Conservation (phyloP, 2,888 invertebrate species). For the Drosophila monieri region DNA sequence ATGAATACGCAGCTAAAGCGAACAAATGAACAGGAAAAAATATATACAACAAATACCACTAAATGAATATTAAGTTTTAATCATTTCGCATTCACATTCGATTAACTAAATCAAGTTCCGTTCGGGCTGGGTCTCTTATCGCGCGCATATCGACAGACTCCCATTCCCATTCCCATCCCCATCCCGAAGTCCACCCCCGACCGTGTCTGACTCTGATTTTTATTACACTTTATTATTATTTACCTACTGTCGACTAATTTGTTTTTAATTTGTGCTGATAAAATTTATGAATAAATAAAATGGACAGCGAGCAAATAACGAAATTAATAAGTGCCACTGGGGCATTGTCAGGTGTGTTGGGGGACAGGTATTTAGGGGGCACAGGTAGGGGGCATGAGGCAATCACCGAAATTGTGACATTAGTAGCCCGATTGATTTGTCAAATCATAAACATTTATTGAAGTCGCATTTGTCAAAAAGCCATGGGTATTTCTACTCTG, state of each 20-base stretch:
- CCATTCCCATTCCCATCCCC: not conserved
- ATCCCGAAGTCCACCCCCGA: not conserved
- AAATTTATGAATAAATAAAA: constrained; percentile 74
- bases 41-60: constrained; percentile 6
- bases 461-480: constrained; percentile 35
- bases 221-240: constrained; percentile 78
- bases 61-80: constrained; percentile 61
- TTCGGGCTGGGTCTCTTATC: constrained; percentile 27
- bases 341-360: not conserved
- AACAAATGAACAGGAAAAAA: not conserved
- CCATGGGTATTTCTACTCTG: not conserved
- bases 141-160: constrained; percentile 57
- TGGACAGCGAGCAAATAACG: constrained; percentile 65
- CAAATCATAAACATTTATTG: constrained; percentile 68
- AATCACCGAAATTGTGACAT: constrained; percentile 61
- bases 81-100: constrained; percentile 51
- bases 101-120: constrained; percentile 51
- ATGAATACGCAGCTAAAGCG: no score
- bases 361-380: not conserved
- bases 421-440: constrained; percentile 77
- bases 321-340: constrained; percentile 66
- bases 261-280: constrained; percentile 80
- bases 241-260: constrained; percentile 79
- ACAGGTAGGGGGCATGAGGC: constrained; percentile 3
- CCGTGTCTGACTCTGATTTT: constrained; percentile 59